Evolutionary conservation across 2,888 invertebrate genomes (phyloP), one percentile per base, ranked within the genome.

Genomic region (Metallyticus violacea): DNA sequence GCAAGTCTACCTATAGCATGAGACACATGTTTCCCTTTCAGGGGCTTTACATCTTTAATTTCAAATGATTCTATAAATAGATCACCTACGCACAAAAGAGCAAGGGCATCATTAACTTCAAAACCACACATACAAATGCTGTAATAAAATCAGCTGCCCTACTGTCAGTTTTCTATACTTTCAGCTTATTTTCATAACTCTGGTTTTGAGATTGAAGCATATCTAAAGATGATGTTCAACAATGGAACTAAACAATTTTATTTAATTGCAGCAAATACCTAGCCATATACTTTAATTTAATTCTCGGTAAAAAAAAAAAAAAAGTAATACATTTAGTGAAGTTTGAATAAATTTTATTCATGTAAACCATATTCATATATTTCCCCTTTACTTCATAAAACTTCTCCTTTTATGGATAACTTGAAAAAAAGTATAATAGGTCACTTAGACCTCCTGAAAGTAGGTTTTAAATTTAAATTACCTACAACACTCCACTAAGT

Each of bases 141-240:
- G 96, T 96, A 0, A 99, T 97, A 93, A 99, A 99, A 92, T 99
- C 99, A n/a, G 99, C 98, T 83, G 97, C 99, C 92, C n/a, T 99
- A 99, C 91, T 99, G 99, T 88, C 99, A 93, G 91, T 98, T 97
- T 9, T 96, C 95, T 88, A 98, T 95, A 90, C 99, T 98, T 89
- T 95, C 94, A 0, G 97, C 96, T 94, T 84, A 99, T 95, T 93
- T 99, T 98, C 0, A 99, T 97, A 92, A 97, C 97, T 88, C 97
- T 94, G 0, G 97, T 95, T 92, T 97, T 98, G 86, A 98, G 93
- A 92, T 99, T 99, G 91, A 98, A 99, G 87, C 99, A 94, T 85
- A 98, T 96, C 93, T 99, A 98, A 26, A 99, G 92, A 88, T 98
- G 93, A 91, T 99, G 97, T 91, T 99, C 98, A 0, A 99, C 99